Evolutionary conservation across 30 jellyfish, hydroid and myxozoan genomes (phyloP).

Genomic region (Phacellophora camtschatica): DNA sequence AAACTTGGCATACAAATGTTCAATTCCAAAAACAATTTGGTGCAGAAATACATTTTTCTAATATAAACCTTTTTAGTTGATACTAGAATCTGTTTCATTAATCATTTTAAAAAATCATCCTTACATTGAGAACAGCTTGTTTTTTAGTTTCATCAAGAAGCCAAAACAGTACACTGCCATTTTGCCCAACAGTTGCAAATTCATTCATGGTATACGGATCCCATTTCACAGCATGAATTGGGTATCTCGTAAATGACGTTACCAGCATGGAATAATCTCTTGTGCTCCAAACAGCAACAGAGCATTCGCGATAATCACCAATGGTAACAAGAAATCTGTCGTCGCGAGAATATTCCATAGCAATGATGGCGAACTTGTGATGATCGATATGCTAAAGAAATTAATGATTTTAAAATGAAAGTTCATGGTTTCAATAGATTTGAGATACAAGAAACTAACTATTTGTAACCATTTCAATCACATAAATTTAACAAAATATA

Average conservation of each 20-base stretch:
- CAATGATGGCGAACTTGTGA: slow-evolving; percentile 61
- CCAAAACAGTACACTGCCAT: slow-evolving; percentile 83
- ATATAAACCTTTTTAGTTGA: too few species aligned
- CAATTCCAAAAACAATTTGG: too few species aligned
- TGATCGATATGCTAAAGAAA: slow-evolving; percentile 51
- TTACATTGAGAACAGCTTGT: slow-evolving; percentile 49
- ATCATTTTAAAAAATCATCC: too few species aligned
- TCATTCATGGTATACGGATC: slow-evolving; percentile 89
- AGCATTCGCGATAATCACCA: slow-evolving; percentile 81
- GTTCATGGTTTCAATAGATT: too few species aligned
- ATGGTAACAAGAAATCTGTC: slow-evolving; percentile 80
- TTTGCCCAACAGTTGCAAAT: slow-evolving; percentile 87
- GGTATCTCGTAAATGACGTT: slow-evolving; percentile 61
- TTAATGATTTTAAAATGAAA: too few species aligned
- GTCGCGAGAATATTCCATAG: slow-evolving; percentile 87
- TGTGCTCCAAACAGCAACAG: slow-evolving; percentile 82
- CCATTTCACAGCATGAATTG: slow-evolving; percentile 82
- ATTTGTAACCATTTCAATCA: too few species aligned
- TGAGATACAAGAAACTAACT: too few species aligned
- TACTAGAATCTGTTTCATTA: too few species aligned
- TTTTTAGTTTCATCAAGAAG: slow-evolving; percentile 67
- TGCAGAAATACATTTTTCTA: too few species aligned
- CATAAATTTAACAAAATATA: too few species aligned
- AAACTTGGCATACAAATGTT: too few species aligned
- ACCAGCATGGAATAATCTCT: slow-evolving; percentile 53